Base-by-base conservation (phyloP, 2,113 vertebrate species). In the Solenodon paradoxus region DNA sequence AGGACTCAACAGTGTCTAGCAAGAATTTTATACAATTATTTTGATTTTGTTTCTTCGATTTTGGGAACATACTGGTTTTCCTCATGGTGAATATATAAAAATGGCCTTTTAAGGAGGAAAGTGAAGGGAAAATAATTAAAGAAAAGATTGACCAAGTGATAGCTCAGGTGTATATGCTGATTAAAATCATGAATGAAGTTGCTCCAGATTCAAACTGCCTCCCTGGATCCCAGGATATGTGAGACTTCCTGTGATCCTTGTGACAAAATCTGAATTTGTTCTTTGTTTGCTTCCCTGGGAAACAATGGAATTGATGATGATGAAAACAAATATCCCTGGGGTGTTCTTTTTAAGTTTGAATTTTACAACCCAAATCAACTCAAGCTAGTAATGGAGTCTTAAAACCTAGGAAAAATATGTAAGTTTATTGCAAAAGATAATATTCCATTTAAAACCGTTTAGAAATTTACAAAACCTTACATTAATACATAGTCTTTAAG, bases 351-450 rank as follows among this genome's bases (percentile, higher is more conserved):
- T 38, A 90, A 55, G 35, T 92, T 81, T 93, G 53, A 53, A 74
- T 90, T 78, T 92, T 68, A 61, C 66, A 89, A 61, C 32, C 59
- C 69, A 91, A 83, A 80, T 88, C 72, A 81, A 87, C 85, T 64
- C 95, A 71, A 51, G 55, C 74, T 96, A 98, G 88, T 96, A 97
- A 98, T 75, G n/a, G 90, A 97, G 80, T 96, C 92, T 77, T 92
- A 91, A 97, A 97, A 95, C 64, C 95, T 97, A 97, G 90, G 74
- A 97, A 98, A 98, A 98, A 97, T 59, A 98, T 32, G 90, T 97
- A 86, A 75, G 92, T 98, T 98, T 98, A 98, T 98, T 98, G 96
- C 61, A 98, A 98, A 98, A 98, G 95, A 95, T 97, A 97, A 90
- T 90, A 97, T 98, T 88, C 92, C 83, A 90, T 97, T 97, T 98